A percentile compares a stretch with the other conserved stretches of the same genome.
phyloP scores from a whole-genome alignment of 2,888 invertebrate species.

The Himalopsyche kuldschensis region DNA sequence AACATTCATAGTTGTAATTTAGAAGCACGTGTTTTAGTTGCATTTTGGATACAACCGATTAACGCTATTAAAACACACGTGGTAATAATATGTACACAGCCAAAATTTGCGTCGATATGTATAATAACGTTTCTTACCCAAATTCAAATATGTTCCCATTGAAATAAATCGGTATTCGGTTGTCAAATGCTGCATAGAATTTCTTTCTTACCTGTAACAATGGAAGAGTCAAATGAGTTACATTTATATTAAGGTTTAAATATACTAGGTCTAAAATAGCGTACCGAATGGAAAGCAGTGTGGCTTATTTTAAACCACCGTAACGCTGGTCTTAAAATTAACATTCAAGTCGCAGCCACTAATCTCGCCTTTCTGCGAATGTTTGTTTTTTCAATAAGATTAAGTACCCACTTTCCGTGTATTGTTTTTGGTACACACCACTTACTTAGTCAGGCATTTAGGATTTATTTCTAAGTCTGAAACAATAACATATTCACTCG shows the following conservation, averaged over 20 bases:
- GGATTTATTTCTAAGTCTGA: background rate
- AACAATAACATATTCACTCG: background rate
- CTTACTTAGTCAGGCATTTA: background rate
- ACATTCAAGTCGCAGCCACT: background rate
- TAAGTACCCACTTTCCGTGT: background rate
- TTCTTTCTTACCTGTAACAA: background rate
- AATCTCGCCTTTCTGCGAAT: background rate
- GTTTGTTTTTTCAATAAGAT: background rate
- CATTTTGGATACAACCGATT: too few species aligned
- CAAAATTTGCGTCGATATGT: too few species aligned
- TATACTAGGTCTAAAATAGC: too few species aligned
- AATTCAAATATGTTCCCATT: too few species aligned
- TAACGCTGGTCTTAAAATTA: background rate
- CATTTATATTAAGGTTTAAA: too few species aligned
- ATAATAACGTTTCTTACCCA: too few species aligned
- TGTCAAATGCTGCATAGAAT: background rate
- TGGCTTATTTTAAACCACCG: background rate
- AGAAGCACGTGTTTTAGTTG: too few species aligned
- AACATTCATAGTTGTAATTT: too few species aligned
- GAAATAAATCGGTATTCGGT: too few species aligned
- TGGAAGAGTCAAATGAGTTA: background rate
- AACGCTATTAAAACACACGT: too few species aligned
- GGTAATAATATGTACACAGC: too few species aligned
- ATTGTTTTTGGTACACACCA: background rate
- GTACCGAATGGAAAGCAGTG: too few species aligned